Evolutionary conservation across 1,140 invertebrate genomes (phyloP).

Genomic region (Neomicropteryx cornuta): DNA sequence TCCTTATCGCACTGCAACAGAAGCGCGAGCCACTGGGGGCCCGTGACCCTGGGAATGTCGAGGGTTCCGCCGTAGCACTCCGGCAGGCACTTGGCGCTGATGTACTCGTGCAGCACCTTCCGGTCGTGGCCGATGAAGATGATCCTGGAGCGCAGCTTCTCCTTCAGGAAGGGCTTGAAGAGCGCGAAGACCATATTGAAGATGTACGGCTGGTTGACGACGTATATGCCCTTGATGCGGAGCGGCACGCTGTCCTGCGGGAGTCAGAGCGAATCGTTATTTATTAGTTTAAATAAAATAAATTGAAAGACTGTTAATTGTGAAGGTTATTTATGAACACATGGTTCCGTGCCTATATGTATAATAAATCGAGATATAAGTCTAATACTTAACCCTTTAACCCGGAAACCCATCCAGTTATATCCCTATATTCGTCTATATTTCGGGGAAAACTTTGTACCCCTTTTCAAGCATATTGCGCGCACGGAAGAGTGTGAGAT

Average conservation of each 20-base stretch:
- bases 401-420: too few relatives aligned
- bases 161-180: conserved; percentile 75
- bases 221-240: conserved; percentile 74
- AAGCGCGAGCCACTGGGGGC: conserved; percentile 60
- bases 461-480: too few relatives aligned
- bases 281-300: not conserved
- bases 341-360: too few relatives aligned
- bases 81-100: conserved; percentile 68
- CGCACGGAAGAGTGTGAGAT: too few relatives aligned
- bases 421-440: too few relatives aligned
- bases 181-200: conserved; percentile 81
- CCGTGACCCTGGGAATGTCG: conserved; percentile 49
- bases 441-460: too few relatives aligned
- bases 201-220: conserved; percentile 78
- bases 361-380: too few relatives aligned
- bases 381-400: too few relatives aligned
- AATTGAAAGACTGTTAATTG: not conserved
- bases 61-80: conserved; percentile 67
- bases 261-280: conserved; percentile 7
- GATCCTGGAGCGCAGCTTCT: conserved; percentile 63
- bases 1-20: conserved; percentile 59
- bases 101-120: conserved; percentile 65
- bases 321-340: too few relatives aligned
- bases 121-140: conserved; percentile 76
- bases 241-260: conserved; percentile 67